Conservation (phyloP, 2,113 vertebrate genomes). For the Dolichallabes microphthalmus region DNA sequence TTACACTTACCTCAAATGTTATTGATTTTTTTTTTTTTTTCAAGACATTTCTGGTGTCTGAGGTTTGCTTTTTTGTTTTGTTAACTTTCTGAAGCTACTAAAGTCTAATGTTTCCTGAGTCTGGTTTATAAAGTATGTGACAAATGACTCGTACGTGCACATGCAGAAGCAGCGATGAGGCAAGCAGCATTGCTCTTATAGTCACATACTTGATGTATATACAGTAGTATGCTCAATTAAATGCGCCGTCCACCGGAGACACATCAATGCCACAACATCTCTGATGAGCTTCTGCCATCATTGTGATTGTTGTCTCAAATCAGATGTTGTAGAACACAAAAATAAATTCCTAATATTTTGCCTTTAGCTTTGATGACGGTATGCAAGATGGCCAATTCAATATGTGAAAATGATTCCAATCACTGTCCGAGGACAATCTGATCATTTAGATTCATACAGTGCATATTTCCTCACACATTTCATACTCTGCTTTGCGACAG, state of each 20-base stretch:
- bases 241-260: neutral
- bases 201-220: neutral
- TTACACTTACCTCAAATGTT: neutral
- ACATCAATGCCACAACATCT: no score
- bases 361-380: no score
- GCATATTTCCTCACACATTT: no score
- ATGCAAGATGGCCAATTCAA: no score
- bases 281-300: neutral
- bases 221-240: neutral
- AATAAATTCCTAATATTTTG: neutral
- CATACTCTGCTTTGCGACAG: no score
- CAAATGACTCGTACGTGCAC: neutral
- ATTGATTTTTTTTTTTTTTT: conserved; percentile 8
- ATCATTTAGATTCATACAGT: no score
- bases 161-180: neutral
- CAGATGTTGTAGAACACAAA: no score
- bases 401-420: no score
- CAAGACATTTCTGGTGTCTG: conserved; percentile 5
- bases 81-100: neutral
- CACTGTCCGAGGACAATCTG: no score
- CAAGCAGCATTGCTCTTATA: neutral
- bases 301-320: neutral
- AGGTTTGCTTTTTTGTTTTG: neutral
- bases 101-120: neutral
- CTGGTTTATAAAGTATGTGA: neutral